Percentiles rank a stretch among this genome's conserved stretches.
These are phyloP conservation scores for Macaria liturata DNA, from an alignment of 2,888 invertebrate genomes.

Conservation along the genomic window DNA sequence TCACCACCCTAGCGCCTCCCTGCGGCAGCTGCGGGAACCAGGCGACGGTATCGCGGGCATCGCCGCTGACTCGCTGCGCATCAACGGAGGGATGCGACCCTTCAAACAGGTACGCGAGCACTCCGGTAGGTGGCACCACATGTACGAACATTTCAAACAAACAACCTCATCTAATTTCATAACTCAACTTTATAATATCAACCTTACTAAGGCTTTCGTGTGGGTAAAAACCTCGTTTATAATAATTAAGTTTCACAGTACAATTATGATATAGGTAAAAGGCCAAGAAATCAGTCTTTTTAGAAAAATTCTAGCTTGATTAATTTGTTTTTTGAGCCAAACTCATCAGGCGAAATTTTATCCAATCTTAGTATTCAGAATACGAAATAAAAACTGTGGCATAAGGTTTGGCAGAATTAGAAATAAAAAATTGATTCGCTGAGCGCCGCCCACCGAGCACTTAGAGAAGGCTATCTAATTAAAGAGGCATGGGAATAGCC, in stretches of 20 bases:
- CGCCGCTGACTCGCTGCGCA: constrained; percentile 96
- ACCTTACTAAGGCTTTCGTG: constrained; percentile 14
- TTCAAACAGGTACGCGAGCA: constrained; percentile 93
- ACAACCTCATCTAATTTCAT: constrained; percentile 5
- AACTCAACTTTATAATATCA: constrained; percentile 9
- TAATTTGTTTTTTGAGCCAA: constrained; percentile 10
- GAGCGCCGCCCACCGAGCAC: constrained; percentile 12
- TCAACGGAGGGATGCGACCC: constrained; percentile 98
- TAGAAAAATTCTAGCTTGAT: constrained; percentile 2
- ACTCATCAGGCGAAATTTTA: constrained; percentile 6
- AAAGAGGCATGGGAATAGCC: constrained; percentile 52
- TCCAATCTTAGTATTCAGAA: constrained; percentile 1
- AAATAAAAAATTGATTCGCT: constrained; percentile 12
- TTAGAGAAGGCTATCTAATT: constrained; percentile 49
- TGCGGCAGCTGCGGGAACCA: constrained; percentile 92
- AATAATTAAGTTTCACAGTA: constrained; percentile 21
- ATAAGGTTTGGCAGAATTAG: constrained; percentile 10
- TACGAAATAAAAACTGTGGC: constrained; percentile 10
- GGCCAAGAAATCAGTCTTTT: too few species aligned
- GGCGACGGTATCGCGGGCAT: constrained; percentile 96
- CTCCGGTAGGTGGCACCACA: constrained; percentile 66
- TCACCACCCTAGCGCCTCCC: constrained; percentile 91
- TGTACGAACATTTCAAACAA: constrained; percentile 16
- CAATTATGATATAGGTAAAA: background rate
- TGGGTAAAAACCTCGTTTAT: constrained; percentile 17